Evolutionary conservation across 2,113 vertebrate species (phyloP).

Genomic region (Eleginops maclovinus): DNA sequence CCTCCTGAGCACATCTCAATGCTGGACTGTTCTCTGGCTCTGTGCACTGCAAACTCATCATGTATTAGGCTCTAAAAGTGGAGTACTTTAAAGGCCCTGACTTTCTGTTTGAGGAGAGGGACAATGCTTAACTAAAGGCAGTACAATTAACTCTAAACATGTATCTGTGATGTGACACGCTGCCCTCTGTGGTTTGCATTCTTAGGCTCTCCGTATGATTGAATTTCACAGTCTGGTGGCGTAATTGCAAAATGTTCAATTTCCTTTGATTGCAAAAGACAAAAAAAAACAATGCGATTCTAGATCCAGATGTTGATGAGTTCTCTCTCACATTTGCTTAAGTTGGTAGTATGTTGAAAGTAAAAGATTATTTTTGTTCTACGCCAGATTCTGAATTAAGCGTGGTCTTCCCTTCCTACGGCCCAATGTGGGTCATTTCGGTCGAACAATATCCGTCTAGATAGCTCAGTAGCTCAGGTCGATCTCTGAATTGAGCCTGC

Average conservation of each 20-base stretch:
- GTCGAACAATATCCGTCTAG: background rate
- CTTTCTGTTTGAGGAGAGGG: constrained; percentile 34
- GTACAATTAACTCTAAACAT: constrained; percentile 38
- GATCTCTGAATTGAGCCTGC: background rate
- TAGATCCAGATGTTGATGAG: background rate
- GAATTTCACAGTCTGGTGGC: constrained; percentile 36
- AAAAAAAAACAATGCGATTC: constrained; percentile 19
- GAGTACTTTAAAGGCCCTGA: constrained; percentile 9
- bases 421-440: background rate
- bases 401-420: background rate
- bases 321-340: background rate
- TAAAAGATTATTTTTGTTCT: background rate
- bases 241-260: constrained; percentile 42
- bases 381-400: background rate
- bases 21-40: constrained; percentile 18
- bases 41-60: constrained; percentile 10
- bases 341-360: background rate
- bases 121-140: constrained; percentile 28
- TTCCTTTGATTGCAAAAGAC: constrained; percentile 45
- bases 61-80: constrained; percentile 5
- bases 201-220: too few relatives aligned
- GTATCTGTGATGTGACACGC: constrained; percentile 41
- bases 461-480: background rate
- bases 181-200: too few relatives aligned
- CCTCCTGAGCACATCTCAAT: constrained; percentile 13